phyloP scores from a whole-genome alignment of 2,113 vertebrate species.

The Triplophysa dalaica region DNA sequence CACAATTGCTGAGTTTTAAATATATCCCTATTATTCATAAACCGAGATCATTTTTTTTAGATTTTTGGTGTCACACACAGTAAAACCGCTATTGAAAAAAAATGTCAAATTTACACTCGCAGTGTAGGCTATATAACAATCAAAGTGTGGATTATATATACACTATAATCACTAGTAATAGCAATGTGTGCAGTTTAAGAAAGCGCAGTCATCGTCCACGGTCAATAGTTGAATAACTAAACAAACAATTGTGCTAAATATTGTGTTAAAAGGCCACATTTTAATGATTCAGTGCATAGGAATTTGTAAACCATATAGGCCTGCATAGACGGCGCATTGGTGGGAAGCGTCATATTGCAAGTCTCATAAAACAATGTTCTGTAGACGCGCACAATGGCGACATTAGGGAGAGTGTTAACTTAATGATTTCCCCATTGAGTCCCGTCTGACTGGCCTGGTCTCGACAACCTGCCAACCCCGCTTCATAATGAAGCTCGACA shows the following conservation, averaged over 20 bases:
- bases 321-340: conserved; percentile 66
- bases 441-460: conserved; percentile 81
- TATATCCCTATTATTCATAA: too few relatives aligned
- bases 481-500: conserved; percentile 82
- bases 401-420: conserved; percentile 91
- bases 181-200: neutral
- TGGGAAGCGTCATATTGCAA: conserved; percentile 75
- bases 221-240: neutral
- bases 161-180: too few relatives aligned
- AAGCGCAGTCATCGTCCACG: neutral
- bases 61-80: too few relatives aligned
- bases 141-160: too few relatives aligned
- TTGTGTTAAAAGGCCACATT: conserved; percentile 43
- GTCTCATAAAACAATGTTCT: conserved; percentile 78
- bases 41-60: too few relatives aligned
- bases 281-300: conserved; percentile 9
- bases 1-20: too few relatives aligned
- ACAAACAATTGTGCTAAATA: neutral
- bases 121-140: too few relatives aligned
- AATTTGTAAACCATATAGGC: conserved; percentile 71
- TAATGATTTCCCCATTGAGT: conserved; percentile 86
- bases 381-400: conserved; percentile 77
- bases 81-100: too few relatives aligned
- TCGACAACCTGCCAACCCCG: conserved; percentile 84
- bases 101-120: too few relatives aligned